A percentile compares a stretch with the other conserved stretches of the same genome.
phyloP scores from a whole-genome alignment of 2,888 invertebrate genomes.

The Desoria tigrina region DNA sequence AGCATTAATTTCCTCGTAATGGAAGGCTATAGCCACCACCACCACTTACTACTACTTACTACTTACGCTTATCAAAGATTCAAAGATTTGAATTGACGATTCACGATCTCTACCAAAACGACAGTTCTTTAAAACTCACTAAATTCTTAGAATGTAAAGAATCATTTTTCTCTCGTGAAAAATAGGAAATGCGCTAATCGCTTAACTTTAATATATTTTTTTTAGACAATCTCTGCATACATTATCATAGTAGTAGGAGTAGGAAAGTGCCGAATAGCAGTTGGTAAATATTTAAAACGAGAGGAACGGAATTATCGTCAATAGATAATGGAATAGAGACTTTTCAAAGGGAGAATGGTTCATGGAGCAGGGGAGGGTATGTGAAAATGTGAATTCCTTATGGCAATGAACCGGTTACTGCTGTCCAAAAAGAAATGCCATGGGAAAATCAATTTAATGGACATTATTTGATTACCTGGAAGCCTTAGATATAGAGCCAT shows the following conservation, averaged over 20 bases:
- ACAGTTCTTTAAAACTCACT: constrained; percentile 12
- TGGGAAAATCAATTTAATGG: constrained; percentile 27
- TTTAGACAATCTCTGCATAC: no score
- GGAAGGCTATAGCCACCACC: no score
- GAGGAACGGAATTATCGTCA: constrained; percentile 1
- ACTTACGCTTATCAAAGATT: neutral
- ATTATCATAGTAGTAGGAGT: no score
- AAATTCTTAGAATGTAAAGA: no score
- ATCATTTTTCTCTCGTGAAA: no score
- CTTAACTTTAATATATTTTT: no score
- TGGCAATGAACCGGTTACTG: constrained; percentile 11
- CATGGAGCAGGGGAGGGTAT: neutral
- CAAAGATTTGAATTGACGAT: constrained; percentile 19
- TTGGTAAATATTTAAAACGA: neutral
- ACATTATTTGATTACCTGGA: constrained; percentile 21
- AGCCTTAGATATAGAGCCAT: no score
- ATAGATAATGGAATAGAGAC: neutral
- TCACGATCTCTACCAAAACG: constrained; percentile 20
- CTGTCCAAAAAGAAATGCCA: constrained; percentile 29
- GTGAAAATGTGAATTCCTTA: neutral
- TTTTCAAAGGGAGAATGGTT: neutral
- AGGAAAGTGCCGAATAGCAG: no score
- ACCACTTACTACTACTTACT: no score
- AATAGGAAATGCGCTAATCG: no score
- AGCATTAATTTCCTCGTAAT: no score